These are phyloP conservation scores for Pangasius mekongensis DNA, from an alignment of 2,797 vertebrate genomes.

Conservation along the genomic window DNA sequence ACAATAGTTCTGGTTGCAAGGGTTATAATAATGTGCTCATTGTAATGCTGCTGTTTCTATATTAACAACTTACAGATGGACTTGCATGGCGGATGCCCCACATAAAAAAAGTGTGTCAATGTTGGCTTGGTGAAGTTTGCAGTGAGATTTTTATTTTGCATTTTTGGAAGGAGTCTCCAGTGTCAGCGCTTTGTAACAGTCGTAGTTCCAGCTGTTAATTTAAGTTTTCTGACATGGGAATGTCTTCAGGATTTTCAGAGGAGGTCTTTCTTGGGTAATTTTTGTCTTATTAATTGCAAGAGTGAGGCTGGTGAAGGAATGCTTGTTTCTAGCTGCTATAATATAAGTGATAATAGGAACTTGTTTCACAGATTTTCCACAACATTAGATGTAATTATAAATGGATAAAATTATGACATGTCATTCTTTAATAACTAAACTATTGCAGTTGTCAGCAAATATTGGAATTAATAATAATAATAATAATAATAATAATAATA, in stretches of 20 bases:
- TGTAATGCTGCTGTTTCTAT: background rate
- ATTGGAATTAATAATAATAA: background rate
- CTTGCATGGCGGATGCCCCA: too few species aligned
- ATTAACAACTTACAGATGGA: background rate
- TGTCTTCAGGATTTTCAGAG: background rate
- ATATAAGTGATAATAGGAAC: background rate
- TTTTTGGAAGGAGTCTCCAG: background rate
- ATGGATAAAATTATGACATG: background rate
- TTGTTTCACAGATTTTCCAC: background rate
- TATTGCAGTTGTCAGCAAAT: background rate
- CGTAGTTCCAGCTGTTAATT: background rate
- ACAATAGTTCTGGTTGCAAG: too few species aligned
- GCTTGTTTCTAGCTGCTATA: background rate
- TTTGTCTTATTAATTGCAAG: background rate
- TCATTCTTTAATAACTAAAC: background rate
- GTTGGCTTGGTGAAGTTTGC: background rate
- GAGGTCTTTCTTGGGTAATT: background rate
- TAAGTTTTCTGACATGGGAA: background rate
- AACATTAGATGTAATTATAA: background rate
- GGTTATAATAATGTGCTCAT: background rate
- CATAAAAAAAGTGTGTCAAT: background rate
- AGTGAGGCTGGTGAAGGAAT: background rate
- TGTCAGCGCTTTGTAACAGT: background rate
- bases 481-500: too few species aligned
- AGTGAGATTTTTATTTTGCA: background rate